Evolutionary conservation across 2,113 vertebrate genomes (phyloP).

Genomic region (Megaleporinus macrocephalus): DNA sequence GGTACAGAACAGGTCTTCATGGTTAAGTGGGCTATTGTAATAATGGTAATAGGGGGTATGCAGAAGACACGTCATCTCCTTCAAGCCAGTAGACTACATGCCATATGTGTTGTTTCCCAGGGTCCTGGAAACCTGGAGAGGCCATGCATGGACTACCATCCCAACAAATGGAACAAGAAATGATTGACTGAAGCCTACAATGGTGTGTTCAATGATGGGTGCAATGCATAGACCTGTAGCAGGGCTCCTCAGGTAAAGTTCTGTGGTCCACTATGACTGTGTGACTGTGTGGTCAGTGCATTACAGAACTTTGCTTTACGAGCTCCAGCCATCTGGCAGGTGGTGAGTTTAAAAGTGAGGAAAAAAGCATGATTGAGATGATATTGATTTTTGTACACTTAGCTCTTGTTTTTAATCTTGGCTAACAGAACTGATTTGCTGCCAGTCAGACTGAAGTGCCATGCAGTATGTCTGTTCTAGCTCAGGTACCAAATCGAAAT

Average conservation of each 20-base stretch:
- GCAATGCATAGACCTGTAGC: not conserved
- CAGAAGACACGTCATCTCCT: slow-evolving; percentile 27
- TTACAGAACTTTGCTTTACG: slow-evolving; percentile 62
- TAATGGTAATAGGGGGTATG: not conserved
- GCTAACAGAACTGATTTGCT: not conserved
- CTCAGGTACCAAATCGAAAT: not conserved
- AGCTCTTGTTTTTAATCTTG: not conserved
- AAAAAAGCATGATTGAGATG: not conserved
- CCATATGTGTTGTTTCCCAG: slow-evolving; percentile 53
- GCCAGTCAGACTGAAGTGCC: not conserved
- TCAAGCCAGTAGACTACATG: slow-evolving; percentile 23
- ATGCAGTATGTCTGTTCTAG: too few species aligned
- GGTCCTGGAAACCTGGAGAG: slow-evolving; percentile 13
- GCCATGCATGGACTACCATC: not conserved
- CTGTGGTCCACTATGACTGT: slow-evolving; percentile 60
- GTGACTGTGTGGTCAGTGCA: slow-evolving; percentile 60
- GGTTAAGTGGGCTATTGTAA: too few species aligned
- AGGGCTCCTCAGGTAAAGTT: slow-evolving; percentile 54
- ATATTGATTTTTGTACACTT: not conserved
- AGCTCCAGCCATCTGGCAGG: slow-evolving; percentile 24
- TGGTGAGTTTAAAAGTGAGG: slow-evolving; percentile 4
- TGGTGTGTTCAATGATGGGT: not conserved
- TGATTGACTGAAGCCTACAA: not conserved
- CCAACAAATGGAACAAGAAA: not conserved
- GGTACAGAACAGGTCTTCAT: not conserved